Base-by-base conservation (phyloP, 2,888 invertebrate genomes). In the Rhingia campestris region DNA sequence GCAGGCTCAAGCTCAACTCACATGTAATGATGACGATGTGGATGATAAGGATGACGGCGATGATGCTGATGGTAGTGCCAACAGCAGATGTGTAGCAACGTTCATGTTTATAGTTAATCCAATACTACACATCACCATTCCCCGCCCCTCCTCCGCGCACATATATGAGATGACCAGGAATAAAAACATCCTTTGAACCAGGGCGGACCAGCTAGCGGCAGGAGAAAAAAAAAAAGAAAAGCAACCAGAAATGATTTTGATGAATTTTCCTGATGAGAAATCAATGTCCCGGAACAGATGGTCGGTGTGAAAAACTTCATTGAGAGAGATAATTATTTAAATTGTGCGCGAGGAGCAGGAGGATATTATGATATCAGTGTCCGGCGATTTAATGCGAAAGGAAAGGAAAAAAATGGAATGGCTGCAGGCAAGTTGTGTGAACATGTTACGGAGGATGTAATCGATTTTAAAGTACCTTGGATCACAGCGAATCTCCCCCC, bases 191-290 rank as follows among this genome's bases (percentile, higher is more conserved):
- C 39, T 66, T 59, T 54, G 39, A 32, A 45, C 51, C 22, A 33
- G 4, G 0, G 7, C 4, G 33, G 9, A 35, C 6, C 10, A 9
- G 7, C 30, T 7, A 7, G 14, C 7, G 37, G 61, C 9, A 59
- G 33, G 6, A 33, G 33, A 6, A 33, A 1, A 30, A 45, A 43
- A 45, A 10, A 5, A 37, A 54, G 51, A 73, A 73, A 74, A 59
- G 61, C 53, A 67, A 54, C 79, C 69, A 74, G 80, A 84, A 75
- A 80, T 80, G 70, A 84, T 84, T 80, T 79, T 75, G 84, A 84
- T 84, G 84, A 80, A 84, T 84, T 84, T 84, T 84, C 84, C 74
- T 80, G 84, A 84, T 84, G 84, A 59, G 84, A 84, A 84, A 84
- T 84, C 84, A 84, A 84, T 84, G 84, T 59, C 69, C 84, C 33